phyloP scores from a whole-genome alignment of 2,113 vertebrate genomes.

The Macquaria australasica region DNA sequence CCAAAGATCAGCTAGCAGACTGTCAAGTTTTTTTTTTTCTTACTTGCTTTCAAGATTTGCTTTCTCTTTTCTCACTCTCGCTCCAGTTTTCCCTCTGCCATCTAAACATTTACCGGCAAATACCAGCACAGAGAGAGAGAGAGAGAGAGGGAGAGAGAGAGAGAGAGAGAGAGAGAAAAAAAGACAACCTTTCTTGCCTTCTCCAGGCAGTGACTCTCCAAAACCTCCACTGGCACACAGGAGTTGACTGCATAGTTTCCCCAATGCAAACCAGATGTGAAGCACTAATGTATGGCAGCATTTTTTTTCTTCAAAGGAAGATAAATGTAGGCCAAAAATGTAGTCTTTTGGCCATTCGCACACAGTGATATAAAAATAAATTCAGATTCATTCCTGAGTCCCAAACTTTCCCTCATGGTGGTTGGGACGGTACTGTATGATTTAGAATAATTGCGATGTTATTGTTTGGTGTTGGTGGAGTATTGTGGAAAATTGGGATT shows the following conservation, averaged over 20 bases:
- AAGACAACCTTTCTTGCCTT: conserved; percentile 69
- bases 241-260: conserved; percentile 85
- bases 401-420: conserved; percentile 61
- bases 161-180: conserved; percentile 49
- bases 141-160: conserved; percentile 39
- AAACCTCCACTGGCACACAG: conserved; percentile 82
- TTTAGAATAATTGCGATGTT: conserved; percentile 75
- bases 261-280: conserved; percentile 88
- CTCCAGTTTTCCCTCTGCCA: conserved; percentile 58
- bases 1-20: conserved; percentile 38
- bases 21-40: conserved; percentile 28
- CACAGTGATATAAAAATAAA: conserved; percentile 77
- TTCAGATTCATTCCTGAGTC: conserved; percentile 62
- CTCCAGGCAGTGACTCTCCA: conserved; percentile 77
- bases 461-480: conserved; percentile 72
- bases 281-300: conserved; percentile 83
- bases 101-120: conserved; percentile 76
- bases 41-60: conserved; percentile 47
- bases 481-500: conserved; percentile 49
- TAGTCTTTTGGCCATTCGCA: conserved; percentile 65
- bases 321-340: conserved; percentile 82
- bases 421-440: conserved; percentile 67
- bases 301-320: conserved; percentile 73
- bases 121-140: conserved; percentile 59
- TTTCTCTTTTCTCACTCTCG: conserved; percentile 57